Evolutionary conservation across 1,140 invertebrate species (phyloP).

Genomic region (Zaprionus taronus): DNA sequence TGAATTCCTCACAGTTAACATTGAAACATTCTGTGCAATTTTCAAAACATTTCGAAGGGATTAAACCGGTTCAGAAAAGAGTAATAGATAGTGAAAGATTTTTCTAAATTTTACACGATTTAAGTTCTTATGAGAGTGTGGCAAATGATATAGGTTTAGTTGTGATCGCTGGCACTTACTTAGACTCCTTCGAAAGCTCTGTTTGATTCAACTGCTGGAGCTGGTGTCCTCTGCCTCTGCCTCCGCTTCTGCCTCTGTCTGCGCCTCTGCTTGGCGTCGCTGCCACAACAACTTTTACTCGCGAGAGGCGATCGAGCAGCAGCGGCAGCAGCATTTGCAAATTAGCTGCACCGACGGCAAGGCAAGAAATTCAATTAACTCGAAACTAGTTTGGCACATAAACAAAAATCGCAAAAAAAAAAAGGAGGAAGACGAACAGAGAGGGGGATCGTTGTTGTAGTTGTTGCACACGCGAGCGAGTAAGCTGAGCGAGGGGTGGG

Average conservation of each 20-base stretch:
- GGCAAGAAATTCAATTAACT: conserved; percentile 70
- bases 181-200: background rate
- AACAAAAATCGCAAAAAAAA: conserved; percentile 71
- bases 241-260: background rate
- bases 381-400: conserved; percentile 77
- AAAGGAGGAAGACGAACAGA: conserved; percentile 6
- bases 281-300: conserved; percentile 15
- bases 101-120: too few species aligned
- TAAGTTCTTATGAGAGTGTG: background rate
- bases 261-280: conserved; percentile 4
- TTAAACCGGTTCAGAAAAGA: background rate
- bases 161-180: conserved; percentile 6
- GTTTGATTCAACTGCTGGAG: background rate
- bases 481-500: background rate
- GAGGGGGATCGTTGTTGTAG: background rate
- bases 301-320: conserved; percentile 36
- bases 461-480: conserved; percentile 2
- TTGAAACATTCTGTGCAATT: background rate
- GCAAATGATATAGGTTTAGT: background rate
- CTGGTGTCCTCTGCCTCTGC: background rate
- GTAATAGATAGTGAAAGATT: background rate
- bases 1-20: background rate
- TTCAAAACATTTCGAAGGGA: background rate
- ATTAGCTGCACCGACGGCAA: conserved; percentile 47
- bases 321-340: conserved; percentile 43